Percentiles rank a stretch among this genome's conserved stretches.
These are phyloP conservation scores for Alethe diademata DNA, from an alignment of 2,113 vertebrate species.

Conservation along the genomic window DNA sequence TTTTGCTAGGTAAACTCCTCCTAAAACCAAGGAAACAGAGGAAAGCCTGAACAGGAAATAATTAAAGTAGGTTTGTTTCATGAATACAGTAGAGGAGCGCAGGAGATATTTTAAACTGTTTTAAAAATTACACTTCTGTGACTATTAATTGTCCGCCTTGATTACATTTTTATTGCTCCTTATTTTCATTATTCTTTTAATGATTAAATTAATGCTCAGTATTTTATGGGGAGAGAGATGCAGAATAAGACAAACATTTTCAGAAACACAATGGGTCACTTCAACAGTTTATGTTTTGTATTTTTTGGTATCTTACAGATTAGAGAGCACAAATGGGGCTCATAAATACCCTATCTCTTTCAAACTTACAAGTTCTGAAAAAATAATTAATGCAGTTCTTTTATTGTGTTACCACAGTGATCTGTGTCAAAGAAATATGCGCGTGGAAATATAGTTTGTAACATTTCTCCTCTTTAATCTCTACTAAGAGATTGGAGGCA, in stretches of 20 bases:
- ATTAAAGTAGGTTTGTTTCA: conserved; percentile 63
- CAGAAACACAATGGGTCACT: neutral
- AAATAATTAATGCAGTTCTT: conserved; percentile 19
- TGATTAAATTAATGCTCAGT: conserved; percentile 14
- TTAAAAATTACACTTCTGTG: conserved; percentile 3
- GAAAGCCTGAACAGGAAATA: conserved; percentile 61
- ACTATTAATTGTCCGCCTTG: neutral
- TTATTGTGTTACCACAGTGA: neutral
- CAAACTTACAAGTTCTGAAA: neutral
- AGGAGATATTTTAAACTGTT: conserved; percentile 20
- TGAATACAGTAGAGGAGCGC: neutral
- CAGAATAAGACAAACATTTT: conserved; percentile 1
- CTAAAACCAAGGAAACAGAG: conserved; percentile 68
- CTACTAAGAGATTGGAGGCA: neutral
- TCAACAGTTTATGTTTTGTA: neutral
- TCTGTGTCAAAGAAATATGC: neutral
- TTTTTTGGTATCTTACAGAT: neutral
- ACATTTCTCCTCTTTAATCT: neutral
- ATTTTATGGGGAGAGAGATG: neutral
- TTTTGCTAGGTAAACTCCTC: conserved; percentile 65
- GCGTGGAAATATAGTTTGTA: neutral
- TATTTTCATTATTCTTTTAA: conserved; percentile 35
- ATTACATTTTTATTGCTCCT: neutral
- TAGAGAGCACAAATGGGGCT: neutral
- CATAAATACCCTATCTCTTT: neutral